Conservation (phyloP, 1,140 invertebrate species). For the Drosophila sechellia region DNA sequence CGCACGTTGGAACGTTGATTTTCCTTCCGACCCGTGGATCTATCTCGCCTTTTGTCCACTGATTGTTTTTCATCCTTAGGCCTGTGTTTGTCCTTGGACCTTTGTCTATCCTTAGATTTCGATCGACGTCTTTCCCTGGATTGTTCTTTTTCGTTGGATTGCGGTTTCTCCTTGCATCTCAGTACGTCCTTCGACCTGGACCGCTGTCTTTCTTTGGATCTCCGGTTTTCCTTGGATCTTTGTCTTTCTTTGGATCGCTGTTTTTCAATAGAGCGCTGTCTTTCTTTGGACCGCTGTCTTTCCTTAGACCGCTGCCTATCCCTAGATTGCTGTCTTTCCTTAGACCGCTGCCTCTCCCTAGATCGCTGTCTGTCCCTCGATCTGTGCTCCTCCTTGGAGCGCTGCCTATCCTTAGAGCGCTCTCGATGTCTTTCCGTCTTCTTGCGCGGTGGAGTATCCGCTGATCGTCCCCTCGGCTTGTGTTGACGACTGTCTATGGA, state of each 20-base stretch:
- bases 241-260: conserved; percentile 4
- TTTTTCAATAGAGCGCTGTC: conserved; percentile 23
- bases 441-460: conserved; percentile 36
- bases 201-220: not conserved
- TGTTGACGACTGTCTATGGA: conserved; percentile 36
- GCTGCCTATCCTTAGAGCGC: conserved; percentile 38
- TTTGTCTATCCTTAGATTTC: not conserved
- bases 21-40: conserved; percentile 24
- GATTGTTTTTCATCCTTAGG: conserved; percentile 26
- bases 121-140: conserved; percentile 25
- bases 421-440: conserved; percentile 24
- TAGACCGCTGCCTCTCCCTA: conserved; percentile 14
- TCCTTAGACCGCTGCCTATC: conserved; percentile 36
- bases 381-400: conserved; percentile 26
- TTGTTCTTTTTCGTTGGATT: not conserved
- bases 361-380: conserved; percentile 45
- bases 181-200: not conserved
- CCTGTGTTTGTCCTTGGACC: conserved; percentile 4
- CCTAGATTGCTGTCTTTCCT: conserved; percentile 7
- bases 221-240: conserved; percentile 1
- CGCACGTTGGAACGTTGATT: conserved; percentile 16
- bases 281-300: conserved; percentile 28
- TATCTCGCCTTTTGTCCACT: conserved; percentile 13
- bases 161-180: not conserved
- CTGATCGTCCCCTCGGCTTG: conserved; percentile 35